phyloP scores from a whole-genome alignment of 2,113 vertebrate genomes.

The Hypomesus transpacificus region DNA sequence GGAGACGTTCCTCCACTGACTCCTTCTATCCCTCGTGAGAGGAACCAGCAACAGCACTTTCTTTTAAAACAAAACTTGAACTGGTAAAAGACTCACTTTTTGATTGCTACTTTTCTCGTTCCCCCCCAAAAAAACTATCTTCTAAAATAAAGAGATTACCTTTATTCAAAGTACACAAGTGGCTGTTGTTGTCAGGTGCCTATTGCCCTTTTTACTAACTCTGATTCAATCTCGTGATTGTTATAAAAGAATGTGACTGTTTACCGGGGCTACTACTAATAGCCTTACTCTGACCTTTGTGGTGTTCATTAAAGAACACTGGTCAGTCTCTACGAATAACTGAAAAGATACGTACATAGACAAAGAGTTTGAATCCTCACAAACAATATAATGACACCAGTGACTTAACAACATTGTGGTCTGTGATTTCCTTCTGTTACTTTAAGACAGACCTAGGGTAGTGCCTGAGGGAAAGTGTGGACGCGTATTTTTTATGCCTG shows the following conservation, averaged over 20 bases:
- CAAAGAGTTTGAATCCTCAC: not conserved
- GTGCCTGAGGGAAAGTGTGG: too few species aligned
- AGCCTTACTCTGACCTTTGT: not conserved
- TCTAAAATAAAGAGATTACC: slow-evolving; percentile 16
- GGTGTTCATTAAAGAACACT: not conserved
- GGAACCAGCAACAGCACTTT: slow-evolving; percentile 52
- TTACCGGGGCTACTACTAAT: not conserved
- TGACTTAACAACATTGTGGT: not conserved
- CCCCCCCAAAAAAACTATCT: too few species aligned
- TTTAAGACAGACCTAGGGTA: too few species aligned
- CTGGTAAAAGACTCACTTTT: slow-evolving; percentile 13
- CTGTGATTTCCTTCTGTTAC: too few species aligned
- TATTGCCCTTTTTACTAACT: slow-evolving; percentile 8
- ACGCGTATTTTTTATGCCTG: too few species aligned
- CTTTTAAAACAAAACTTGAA: slow-evolving; percentile 21
- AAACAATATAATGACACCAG: not conserved
- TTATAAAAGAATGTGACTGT: slow-evolving; percentile 12
- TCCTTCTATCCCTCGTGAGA: slow-evolving; percentile 43
- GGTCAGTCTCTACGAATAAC: not conserved
- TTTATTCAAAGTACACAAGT: slow-evolving; percentile 16
- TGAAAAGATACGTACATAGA: not conserved
- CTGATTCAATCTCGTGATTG: slow-evolving; percentile 5
- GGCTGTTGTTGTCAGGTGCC: not conserved
- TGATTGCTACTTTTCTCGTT: slow-evolving; percentile 14
- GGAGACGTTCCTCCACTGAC: slow-evolving; percentile 23